Percentiles rank a stretch among this genome's conserved stretches.
Conservation (phyloP, 1,140 invertebrate species). For the Leptoteleia sp. region DNA sequence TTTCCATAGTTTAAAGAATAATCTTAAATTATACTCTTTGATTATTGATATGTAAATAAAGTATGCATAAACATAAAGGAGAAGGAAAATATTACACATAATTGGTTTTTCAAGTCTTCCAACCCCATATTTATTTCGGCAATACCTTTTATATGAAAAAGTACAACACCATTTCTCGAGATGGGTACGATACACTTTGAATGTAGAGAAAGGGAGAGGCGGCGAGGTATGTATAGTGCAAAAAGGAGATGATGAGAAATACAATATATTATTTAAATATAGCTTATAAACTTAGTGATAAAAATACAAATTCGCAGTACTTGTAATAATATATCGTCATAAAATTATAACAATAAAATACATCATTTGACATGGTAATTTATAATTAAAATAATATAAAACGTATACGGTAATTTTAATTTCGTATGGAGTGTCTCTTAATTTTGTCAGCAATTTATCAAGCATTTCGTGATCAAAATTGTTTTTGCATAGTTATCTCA, state of each 20-base stretch:
- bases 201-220: constrained; percentile 69
- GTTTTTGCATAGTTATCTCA: neutral
- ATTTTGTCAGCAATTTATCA: neutral
- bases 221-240: constrained; percentile 67
- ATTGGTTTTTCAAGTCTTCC: constrained; percentile 75
- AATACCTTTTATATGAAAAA: constrained; percentile 81
- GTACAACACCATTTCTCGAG: constrained; percentile 78
- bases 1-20: too few species aligned
- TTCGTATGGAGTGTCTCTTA: constrained; percentile 35
- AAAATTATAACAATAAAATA: constrained; percentile 76
- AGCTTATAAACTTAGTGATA: constrained; percentile 77
- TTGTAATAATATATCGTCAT: constrained; percentile 73
- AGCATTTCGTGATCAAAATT: constrained; percentile 2
- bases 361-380: constrained; percentile 64
- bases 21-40: too few species aligned
- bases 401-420: constrained; percentile 9
- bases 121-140: constrained; percentile 81
- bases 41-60: too few species aligned
- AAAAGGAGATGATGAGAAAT: constrained; percentile 72
- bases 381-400: constrained; percentile 53
- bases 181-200: constrained; percentile 73
- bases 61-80: too few species aligned
- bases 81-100: constrained; percentile 25
- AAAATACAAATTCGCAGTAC: constrained; percentile 72
- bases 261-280: constrained; percentile 76